phyloP scores from a whole-genome alignment of 2,888 invertebrate genomes.

The Myopa testacea region DNA sequence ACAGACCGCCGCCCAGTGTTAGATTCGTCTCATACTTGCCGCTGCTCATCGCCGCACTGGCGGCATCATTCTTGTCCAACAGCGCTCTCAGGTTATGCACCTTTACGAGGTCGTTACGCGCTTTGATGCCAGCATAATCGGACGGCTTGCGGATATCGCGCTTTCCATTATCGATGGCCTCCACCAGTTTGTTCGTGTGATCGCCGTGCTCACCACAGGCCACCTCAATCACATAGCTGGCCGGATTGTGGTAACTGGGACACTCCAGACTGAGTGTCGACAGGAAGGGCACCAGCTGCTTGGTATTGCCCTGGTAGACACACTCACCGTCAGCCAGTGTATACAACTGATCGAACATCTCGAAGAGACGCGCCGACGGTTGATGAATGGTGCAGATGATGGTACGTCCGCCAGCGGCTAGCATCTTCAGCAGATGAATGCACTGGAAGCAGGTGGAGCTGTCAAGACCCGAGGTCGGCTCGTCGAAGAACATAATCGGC shows the following conservation, averaged over 20 bases:
- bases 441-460: slow-evolving; percentile 96
- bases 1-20: slow-evolving; percentile 65
- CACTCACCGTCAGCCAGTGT: slow-evolving; percentile 95
- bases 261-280: slow-evolving; percentile 86
- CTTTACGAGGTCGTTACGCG: slow-evolving; percentile 70
- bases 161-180: slow-evolving; percentile 87
- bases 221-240: slow-evolving; percentile 96
- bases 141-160: slow-evolving; percentile 82
- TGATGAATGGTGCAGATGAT: slow-evolving; percentile 95
- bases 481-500: slow-evolving; percentile 98
- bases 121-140: slow-evolving; percentile 75
- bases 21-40: slow-evolving; percentile 64
- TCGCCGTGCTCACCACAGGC: slow-evolving; percentile 97
- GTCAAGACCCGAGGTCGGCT: slow-evolving; percentile 95
- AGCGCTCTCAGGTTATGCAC: slow-evolving; percentile 69
- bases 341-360: slow-evolving; percentile 96
- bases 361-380: slow-evolving; percentile 94
- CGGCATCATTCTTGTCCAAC: slow-evolving; percentile 71
- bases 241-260: slow-evolving; percentile 96
- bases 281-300: slow-evolving; percentile 85
- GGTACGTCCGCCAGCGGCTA: slow-evolving; percentile 91
- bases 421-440: slow-evolving; percentile 86
- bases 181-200: slow-evolving; percentile 84
- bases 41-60: slow-evolving; percentile 58
- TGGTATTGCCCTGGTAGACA: slow-evolving; percentile 92